phyloP scores from a whole-genome alignment of 2,797 vertebrate genomes.

The Mormyrops attenuatus region DNA sequence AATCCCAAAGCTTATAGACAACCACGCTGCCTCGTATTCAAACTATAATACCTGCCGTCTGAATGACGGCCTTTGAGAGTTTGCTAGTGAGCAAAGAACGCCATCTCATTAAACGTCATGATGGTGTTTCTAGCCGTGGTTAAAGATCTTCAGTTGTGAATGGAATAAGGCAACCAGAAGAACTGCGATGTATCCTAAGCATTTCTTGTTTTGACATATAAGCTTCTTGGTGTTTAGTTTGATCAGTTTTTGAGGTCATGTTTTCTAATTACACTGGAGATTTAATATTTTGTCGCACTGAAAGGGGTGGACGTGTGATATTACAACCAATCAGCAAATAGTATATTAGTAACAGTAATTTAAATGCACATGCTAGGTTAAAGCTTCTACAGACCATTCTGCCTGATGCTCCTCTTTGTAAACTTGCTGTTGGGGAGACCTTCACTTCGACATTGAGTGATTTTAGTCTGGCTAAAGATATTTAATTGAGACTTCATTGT shows the following conservation, averaged over 20 bases:
- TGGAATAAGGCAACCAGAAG: background rate
- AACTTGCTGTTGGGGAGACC: background rate
- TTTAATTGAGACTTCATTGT: background rate
- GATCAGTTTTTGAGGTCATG: background rate
- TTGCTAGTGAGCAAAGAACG: background rate
- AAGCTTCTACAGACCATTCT: background rate
- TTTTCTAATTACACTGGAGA: background rate
- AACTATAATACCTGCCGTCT: conserved; percentile 20
- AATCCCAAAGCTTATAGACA: conserved; percentile 12
- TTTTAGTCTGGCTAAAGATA: background rate
- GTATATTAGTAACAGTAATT: background rate
- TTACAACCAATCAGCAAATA: background rate
- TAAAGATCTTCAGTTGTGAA: background rate
- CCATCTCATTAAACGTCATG: conserved; percentile 17
- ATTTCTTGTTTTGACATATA: background rate
- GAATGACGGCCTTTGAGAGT: conserved; percentile 31
- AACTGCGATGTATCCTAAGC: background rate
- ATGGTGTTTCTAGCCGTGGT: background rate
- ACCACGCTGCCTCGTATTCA: conserved; percentile 19
- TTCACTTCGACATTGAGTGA: background rate
- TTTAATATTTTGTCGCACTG: background rate
- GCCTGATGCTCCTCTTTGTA: background rate
- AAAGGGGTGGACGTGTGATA: background rate
- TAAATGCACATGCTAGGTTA: background rate
- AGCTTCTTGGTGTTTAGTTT: background rate